Conservation (phyloP, 2,113 vertebrate genomes). For the Sinocyclocheilus anshuiensis region DNA sequence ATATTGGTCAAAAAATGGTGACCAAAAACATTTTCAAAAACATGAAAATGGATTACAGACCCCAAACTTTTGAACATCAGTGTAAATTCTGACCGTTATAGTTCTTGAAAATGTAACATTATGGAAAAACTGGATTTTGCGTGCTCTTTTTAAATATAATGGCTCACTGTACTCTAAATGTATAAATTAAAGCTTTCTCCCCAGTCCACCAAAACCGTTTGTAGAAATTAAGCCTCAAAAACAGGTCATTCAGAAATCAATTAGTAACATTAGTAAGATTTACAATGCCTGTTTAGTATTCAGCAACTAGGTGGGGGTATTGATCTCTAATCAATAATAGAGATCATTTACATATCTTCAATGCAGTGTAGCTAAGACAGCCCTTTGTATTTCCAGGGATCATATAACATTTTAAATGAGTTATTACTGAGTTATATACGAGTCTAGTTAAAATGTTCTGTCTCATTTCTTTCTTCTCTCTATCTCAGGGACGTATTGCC, state of each 20-base stretch:
- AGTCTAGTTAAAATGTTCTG: neutral
- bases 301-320: neutral
- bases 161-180: neutral
- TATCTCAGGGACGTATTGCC: slow-evolving; percentile 83
- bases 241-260: neutral
- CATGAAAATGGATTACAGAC: neutral
- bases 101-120: neutral
- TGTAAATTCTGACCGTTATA: neutral
- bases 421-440: neutral
- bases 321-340: neutral
- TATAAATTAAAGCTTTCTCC: neutral
- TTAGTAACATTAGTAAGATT: neutral
- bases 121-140: neutral
- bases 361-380: neutral
- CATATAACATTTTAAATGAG: neutral
- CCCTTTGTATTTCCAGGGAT: neutral
- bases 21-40: neutral
- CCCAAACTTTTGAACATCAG: neutral
- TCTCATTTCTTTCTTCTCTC: neutral
- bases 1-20: neutral
- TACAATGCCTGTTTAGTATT: neutral
- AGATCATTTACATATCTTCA: neutral
- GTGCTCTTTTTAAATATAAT: neutral
- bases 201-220: neutral
- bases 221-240: neutral